Evolutionary conservation across 2,113 vertebrate species (phyloP).

Genomic region (rat (Rattus norvegicus)): GRCr8 NC_086039.1:134412001-134412500

Average conservation of each 20-base stretch:
- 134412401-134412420: background rate
- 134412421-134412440: background rate
- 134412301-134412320: background rate
- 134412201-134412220: background rate
- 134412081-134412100: background rate
- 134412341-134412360: background rate
- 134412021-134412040: background rate
- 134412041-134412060: background rate
- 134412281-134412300: background rate
- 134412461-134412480: background rate
- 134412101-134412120: background rate
- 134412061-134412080: background rate
- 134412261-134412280: background rate
- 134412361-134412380: background rate
- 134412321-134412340: background rate
- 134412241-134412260: background rate
- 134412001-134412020: background rate
- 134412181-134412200: background rate
- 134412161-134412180: background rate
- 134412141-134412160: background rate
- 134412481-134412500: constrained; percentile 4
- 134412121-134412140: background rate
- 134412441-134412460: constrained; percentile 10
- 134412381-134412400: background rate
- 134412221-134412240: background rate